A percentile compares a stretch with the other conserved stretches of the same genome.
phyloP scores from a whole-genome alignment of 2,888 invertebrate genomes.

The Camptogramma bilineatum region DNA sequence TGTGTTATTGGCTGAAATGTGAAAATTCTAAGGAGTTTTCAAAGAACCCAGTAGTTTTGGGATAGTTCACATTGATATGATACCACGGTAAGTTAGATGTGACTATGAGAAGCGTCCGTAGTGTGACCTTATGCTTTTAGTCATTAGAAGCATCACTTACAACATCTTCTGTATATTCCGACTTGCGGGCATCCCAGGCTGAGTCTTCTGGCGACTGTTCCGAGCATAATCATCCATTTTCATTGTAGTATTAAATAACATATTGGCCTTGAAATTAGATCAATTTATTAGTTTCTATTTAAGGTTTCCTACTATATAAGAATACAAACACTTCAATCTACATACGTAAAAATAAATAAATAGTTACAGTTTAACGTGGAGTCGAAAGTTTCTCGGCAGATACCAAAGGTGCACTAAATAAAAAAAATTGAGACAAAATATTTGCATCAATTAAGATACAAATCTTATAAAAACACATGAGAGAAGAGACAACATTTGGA shows the following conservation, averaged over 20 bases:
- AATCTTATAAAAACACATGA: background rate
- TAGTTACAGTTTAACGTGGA: slow-evolving; percentile 8
- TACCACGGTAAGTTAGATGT: slow-evolving; percentile 81
- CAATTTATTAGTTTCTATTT: slow-evolving; percentile 57
- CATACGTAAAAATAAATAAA: background rate
- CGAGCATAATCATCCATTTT: slow-evolving; percentile 69
- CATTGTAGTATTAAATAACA: slow-evolving; percentile 75
- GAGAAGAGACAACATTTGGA: slow-evolving; percentile 17
- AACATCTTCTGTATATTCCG: slow-evolving; percentile 64
- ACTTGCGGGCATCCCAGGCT: slow-evolving; percentile 66
- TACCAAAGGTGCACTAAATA: background rate
- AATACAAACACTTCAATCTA: slow-evolving; percentile 26
- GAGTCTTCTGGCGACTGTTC: slow-evolving; percentile 66
- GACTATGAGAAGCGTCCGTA: slow-evolving; percentile 67
- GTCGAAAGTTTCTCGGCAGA: background rate
- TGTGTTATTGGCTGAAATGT: slow-evolving; percentile 67
- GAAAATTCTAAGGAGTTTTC: slow-evolving; percentile 56
- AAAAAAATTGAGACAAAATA: background rate
- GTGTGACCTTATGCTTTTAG: slow-evolving; percentile 77
- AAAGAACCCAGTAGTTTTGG: slow-evolving; percentile 53
- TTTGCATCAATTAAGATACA: background rate
- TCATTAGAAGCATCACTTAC: slow-evolving; percentile 74
- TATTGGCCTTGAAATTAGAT: slow-evolving; percentile 67
- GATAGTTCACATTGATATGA: slow-evolving; percentile 74
- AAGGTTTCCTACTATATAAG: slow-evolving; percentile 47